A percentile compares a stretch with the other conserved stretches of the same genome.
Conservation (phyloP, 2,797 vertebrate species). For the Taeniopygia guttata region DNA sequence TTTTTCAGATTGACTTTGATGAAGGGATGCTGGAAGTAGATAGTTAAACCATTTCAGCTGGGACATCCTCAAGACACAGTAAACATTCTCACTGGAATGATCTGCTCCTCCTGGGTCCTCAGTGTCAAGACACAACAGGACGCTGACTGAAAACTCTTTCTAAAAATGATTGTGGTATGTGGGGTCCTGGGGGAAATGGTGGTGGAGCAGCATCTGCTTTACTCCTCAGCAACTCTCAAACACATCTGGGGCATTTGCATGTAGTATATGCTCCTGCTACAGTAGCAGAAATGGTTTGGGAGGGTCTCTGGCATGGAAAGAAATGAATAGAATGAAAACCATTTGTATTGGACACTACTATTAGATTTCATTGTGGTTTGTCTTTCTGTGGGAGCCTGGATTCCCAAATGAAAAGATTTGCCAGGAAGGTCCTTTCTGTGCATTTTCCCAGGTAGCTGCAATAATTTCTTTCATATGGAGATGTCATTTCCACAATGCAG, state of each 20-base stretch:
- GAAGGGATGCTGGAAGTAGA: not conserved
- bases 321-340: not conserved
- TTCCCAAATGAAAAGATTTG: not conserved
- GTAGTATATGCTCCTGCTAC: not conserved
- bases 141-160: rapidly evolving
- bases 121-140: rapidly evolving
- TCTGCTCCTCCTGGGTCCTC: not conserved
- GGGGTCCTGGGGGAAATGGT: not conserved
- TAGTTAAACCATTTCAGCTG: not conserved
- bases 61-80: not conserved
- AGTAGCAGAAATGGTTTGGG: rapidly evolving
- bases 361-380: not conserved
- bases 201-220: not conserved
- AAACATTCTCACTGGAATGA: not conserved
- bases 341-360: not conserved
- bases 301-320: not conserved
- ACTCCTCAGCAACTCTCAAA: not conserved
- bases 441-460: not conserved
- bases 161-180: not conserved
- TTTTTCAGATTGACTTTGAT: not conserved
- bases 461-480: not conserved
- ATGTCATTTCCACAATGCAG: not conserved
- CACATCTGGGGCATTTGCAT: not conserved
- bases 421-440: not conserved
- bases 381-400: not conserved